Base-by-base conservation (phyloP, 2,888 invertebrate species). In the Acrocyrtus sp. region DNA sequence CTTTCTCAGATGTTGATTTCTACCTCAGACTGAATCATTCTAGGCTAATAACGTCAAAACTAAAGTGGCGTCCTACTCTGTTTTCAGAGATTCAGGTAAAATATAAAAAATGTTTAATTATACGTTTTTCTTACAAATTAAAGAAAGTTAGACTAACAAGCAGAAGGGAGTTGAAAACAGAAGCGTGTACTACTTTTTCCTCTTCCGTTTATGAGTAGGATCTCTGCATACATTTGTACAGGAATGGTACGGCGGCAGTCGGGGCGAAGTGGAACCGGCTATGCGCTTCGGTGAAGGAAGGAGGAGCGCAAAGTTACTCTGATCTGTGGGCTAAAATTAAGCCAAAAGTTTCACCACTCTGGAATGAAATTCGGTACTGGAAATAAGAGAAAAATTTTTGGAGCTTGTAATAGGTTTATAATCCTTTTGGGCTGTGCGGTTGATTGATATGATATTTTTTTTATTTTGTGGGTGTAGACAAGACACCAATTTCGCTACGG, bases 21-120 rank as follows among this genome's bases (percentile, higher is more conserved):
- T 93, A 91, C 83, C 85, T 94, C 51, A 89, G 91, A 26, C 88
- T 95, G 79, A 95, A 95, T 85, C 94, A 94, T 83, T 94, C 94
- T 0, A 87, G 93, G 41, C 86, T 94, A 0, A 86, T 95, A 15
- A 92, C 92, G 1, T 92, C 93, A 72, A 89, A 89, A n/a, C 85
- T 94, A 22, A 87, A 88, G 70, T 95, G 94, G 94, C 87, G 75
- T 4, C 75, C 73, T 5, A 75, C 75, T 21, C 60, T 77, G 19
- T 69, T 56, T 48, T 22, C 69, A 21, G 75, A 75, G 39, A 56
- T 77, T 27, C 50, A 61, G 53, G 77, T 63, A 51, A 61, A 68
- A 45, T 19, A n/a, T n/a, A 56, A 21, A 24, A 26, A 53, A 17
- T n/a, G n/a, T n/a, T n/a, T n/a, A n/a, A n/a, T n/a, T n/a, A n/a